Evolutionary conservation across 1,140 invertebrate genomes (phyloP).

Genomic region (Drosophila melanica): DNA sequence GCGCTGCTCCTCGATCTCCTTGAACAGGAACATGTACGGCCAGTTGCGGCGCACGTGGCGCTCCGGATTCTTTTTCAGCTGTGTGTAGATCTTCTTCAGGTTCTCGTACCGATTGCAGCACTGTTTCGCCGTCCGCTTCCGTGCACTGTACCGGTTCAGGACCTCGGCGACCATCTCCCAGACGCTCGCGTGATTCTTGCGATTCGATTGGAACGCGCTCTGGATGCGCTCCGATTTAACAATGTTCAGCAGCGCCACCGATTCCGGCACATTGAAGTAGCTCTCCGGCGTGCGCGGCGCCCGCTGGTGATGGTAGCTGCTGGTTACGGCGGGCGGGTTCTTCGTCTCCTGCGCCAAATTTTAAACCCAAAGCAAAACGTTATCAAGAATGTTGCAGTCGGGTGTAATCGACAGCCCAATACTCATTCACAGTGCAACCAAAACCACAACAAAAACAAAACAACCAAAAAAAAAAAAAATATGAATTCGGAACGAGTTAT

Average conservation of each 20-base stretch:
- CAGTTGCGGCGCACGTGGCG: conserved; percentile 80
- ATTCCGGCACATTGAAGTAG: conserved; percentile 82
- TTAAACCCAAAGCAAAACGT: too few relatives aligned
- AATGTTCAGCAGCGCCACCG: conserved; percentile 79
- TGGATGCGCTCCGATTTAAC: conserved; percentile 82
- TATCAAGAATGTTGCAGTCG: too few relatives aligned
- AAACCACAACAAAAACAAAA: too few relatives aligned
- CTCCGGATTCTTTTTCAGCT: conserved; percentile 81
- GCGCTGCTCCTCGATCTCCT: conserved; percentile 82
- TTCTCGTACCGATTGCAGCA: conserved; percentile 83
- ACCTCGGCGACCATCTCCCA: conserved; percentile 84
- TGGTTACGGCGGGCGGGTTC: conserved; percentile 59
- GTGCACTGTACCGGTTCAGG: conserved; percentile 75
- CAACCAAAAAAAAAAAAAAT: too few relatives aligned
- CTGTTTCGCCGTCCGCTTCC: conserved; percentile 78
- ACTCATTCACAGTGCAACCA: too few relatives aligned
- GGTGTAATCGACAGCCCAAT: too few relatives aligned
- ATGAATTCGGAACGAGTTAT: too few relatives aligned
- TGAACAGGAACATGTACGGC: conserved; percentile 83
- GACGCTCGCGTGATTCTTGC: conserved; percentile 82
- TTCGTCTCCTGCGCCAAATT: conserved; percentile 70
- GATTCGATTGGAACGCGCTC: conserved; percentile 82
- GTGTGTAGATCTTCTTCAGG: conserved; percentile 82
- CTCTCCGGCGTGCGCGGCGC: conserved; percentile 82
- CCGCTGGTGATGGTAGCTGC: conserved; percentile 77